Conservation (phyloP, 2,888 invertebrate species). For the Polydrusus cervinus region DNA sequence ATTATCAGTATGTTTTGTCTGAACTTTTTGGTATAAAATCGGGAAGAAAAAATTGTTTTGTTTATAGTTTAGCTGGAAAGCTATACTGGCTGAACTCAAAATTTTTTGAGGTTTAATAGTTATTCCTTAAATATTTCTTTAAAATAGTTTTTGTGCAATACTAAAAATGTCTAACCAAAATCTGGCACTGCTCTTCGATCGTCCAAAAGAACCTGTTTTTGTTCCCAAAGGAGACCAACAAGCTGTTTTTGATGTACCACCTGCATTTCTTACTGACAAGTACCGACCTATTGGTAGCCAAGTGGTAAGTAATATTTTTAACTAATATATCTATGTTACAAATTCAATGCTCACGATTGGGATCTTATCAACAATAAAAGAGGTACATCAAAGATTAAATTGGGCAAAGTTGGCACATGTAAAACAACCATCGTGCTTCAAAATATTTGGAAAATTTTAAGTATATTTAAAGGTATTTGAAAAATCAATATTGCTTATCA, state of each 20-base stretch:
- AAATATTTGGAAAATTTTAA: too few species aligned
- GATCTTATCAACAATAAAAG: too few species aligned
- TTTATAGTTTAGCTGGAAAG: constrained; percentile 3
- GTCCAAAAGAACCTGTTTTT: constrained; percentile 85
- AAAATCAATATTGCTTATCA: too few species aligned
- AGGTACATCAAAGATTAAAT: too few species aligned
- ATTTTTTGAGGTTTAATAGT: not conserved
- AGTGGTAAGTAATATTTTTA: constrained; percentile 68
- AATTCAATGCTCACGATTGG: too few species aligned
- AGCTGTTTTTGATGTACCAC: constrained; percentile 74
- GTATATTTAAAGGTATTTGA: too few species aligned
- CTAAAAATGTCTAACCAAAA: constrained; percentile 69
- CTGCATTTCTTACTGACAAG: constrained; percentile 67
- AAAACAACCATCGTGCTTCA: too few species aligned
- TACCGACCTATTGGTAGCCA: constrained; percentile 76
- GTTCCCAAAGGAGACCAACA: constrained; percentile 82
- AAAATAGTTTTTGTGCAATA: not conserved
- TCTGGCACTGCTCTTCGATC: constrained; percentile 80
- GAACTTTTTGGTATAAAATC: constrained; percentile 7
- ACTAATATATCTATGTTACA: too few species aligned
- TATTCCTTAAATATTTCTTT: not conserved
- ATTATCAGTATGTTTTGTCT: constrained; percentile 2
- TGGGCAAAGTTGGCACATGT: too few species aligned
- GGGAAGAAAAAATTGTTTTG: not conserved
- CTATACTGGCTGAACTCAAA: not conserved